Percentiles rank a stretch among this genome's conserved stretches.
Conservation (phyloP, 2,113 vertebrate genomes). For the Sorex fumeus region DNA sequence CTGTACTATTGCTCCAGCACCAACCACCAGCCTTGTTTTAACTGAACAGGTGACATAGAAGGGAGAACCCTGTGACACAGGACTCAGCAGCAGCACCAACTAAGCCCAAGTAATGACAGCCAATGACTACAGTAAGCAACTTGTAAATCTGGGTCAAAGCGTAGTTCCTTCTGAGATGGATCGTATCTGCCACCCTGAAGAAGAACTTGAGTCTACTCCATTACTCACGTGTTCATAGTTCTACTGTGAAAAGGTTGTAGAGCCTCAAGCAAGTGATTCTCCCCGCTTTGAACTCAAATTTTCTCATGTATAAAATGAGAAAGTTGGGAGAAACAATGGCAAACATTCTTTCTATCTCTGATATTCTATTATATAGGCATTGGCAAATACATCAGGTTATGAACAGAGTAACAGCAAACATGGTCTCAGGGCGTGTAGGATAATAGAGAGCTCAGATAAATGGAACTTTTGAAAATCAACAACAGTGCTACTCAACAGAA, state of each 20-base stretch:
- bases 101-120: not conserved
- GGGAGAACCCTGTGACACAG: fast-evolving
- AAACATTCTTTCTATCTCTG: not conserved
- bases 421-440: not conserved
- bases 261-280: not conserved
- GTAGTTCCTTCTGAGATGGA: conserved; percentile 16
- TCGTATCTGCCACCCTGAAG: not conserved
- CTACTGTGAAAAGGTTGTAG: not conserved
- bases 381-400: not conserved
- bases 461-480: not conserved
- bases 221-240: not conserved
- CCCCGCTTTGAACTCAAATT: not conserved
- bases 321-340: not conserved
- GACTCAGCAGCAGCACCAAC: not conserved
- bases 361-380: not conserved
- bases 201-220: not conserved
- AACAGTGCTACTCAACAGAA: not conserved
- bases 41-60: not conserved
- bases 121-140: not conserved
- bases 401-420: not conserved
- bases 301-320: conserved; percentile 31
- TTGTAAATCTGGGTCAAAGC: not conserved
- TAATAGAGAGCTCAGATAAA: not conserved
- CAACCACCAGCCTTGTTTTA: not conserved
- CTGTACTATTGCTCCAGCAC: no score